These are phyloP conservation scores for Lepilemur septentrionalis DNA, from an alignment of 2,797 vertebrate genomes.

Conservation along the genomic window DNA sequence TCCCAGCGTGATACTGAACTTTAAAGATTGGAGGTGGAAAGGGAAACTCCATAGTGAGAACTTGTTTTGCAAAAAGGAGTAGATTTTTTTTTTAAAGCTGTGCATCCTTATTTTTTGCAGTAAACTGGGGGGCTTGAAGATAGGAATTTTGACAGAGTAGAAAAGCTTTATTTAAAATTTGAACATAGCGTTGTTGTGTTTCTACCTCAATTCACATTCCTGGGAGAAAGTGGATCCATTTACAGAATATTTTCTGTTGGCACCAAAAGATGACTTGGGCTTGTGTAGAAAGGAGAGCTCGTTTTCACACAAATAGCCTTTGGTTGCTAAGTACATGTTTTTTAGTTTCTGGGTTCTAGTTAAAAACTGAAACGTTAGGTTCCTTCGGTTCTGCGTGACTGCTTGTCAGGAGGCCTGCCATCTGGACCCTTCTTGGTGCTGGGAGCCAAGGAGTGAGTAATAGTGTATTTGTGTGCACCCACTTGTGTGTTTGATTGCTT, in stretches of 20 bases:
- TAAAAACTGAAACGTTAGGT: background rate
- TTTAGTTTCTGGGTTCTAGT: conserved; percentile 39
- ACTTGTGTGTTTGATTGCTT: background rate
- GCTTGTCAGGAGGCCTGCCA: background rate
- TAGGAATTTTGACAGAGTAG: background rate
- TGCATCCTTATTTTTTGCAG: background rate
- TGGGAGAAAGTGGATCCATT: background rate
- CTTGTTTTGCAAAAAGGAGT: background rate
- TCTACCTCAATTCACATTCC: background rate
- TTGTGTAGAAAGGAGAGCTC: background rate
- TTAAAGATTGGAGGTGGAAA: background rate
- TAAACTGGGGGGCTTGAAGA: background rate
- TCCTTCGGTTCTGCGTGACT: background rate
- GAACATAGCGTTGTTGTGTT: background rate
- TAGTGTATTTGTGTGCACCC: background rate
- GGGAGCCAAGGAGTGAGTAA: background rate
- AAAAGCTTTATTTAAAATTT: background rate
- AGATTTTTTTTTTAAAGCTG: background rate
- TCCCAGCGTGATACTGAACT: accelerated
- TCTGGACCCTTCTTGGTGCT: background rate
- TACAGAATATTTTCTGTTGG: background rate
- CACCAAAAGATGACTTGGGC: background rate
- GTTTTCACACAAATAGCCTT: conserved; percentile 23
- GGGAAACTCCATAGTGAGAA: background rate
- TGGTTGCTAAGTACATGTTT: background rate